These are phyloP conservation scores for Psylliodes chrysocephalus DNA, from an alignment of 2,888 invertebrate species.

Conservation along the genomic window DNA sequence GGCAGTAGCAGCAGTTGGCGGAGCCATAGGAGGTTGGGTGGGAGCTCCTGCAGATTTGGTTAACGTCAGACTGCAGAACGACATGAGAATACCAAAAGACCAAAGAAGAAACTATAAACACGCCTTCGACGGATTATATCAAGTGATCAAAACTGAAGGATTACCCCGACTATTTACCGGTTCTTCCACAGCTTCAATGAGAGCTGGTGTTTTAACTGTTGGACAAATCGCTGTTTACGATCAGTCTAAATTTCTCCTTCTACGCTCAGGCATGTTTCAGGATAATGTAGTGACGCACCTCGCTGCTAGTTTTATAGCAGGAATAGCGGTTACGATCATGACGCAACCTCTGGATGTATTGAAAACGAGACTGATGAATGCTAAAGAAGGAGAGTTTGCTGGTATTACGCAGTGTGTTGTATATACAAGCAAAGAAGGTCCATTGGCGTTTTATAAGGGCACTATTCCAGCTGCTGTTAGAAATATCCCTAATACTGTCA, in stretches of 20 bases:
- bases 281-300: conserved; percentile 77
- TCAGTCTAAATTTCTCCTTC: conserved; percentile 76
- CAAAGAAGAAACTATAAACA: conserved; percentile 95
- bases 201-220: conserved; percentile 95
- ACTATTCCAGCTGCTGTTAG: conserved; percentile 96
- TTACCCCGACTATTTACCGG: conserved; percentile 85
- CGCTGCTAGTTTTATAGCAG: conserved; percentile 82
- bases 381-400: conserved; percentile 86
- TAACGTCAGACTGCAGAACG: conserved; percentile 99
- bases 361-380: conserved; percentile 98
- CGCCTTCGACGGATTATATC: conserved; percentile 89
- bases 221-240: conserved; percentile 89
- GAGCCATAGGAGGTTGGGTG: conserved; percentile 88
- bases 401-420: conserved; percentile 77
- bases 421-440: conserved; percentile 89
- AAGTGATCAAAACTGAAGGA: conserved; percentile 87
- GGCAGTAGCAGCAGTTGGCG: conserved; percentile 82
- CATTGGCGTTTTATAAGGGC: conserved; percentile 95
- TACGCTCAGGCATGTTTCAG: conserved; percentile 40
- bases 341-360: conserved; percentile 98
- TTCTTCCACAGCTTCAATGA: conserved; percentile 86
- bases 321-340: conserved; percentile 82
- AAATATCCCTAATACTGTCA: conserved; percentile 95
- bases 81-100: conserved; percentile 88
- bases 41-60: conserved; percentile 97